A percentile compares a stretch with the other conserved stretches of the same genome.
Conservation (phyloP, 35 echinoderm and acorn worm genomes). For the Apostichopus californicus region DNA sequence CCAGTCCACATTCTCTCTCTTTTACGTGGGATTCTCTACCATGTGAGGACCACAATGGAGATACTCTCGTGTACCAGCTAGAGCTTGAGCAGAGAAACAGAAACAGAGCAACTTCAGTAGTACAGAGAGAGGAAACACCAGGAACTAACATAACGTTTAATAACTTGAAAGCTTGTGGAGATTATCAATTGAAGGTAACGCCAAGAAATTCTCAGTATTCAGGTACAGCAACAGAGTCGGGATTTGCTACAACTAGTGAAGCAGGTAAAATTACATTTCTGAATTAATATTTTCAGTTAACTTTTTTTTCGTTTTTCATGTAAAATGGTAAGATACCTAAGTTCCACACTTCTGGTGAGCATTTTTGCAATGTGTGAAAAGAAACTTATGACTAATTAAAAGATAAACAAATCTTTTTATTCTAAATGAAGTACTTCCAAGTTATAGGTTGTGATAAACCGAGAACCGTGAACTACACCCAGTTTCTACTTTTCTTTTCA, state of each 20-base stretch:
- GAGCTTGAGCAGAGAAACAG: background rate
- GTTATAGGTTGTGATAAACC: too few species aligned
- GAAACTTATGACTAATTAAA: too few species aligned
- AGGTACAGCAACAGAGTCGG: background rate
- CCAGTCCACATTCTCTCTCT: background rate
- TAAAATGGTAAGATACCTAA: too few species aligned
- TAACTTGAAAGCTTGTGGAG: background rate
- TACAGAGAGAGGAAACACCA: background rate
- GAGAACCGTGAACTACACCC: too few species aligned
- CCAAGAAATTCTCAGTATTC: background rate
- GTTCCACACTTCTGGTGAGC: too few species aligned
- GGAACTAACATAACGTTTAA: background rate
- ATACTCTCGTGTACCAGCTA: background rate
- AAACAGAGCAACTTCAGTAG: background rate
- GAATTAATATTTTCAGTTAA: too few species aligned
- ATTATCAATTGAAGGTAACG: background rate
- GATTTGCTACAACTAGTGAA: background rate
- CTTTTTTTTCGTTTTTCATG: too few species aligned
- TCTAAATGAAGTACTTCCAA: too few species aligned
- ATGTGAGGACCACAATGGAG: background rate
- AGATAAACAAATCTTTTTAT: too few species aligned
- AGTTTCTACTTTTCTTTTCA: too few species aligned
- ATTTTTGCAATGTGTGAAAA: too few species aligned
- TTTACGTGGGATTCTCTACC: background rate
- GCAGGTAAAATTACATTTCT: background rate